A percentile compares a stretch with the other conserved stretches of the same genome.
phyloP scores from a whole-genome alignment of 2,797 vertebrate genomes.

The Fistularia tabacaria region DNA sequence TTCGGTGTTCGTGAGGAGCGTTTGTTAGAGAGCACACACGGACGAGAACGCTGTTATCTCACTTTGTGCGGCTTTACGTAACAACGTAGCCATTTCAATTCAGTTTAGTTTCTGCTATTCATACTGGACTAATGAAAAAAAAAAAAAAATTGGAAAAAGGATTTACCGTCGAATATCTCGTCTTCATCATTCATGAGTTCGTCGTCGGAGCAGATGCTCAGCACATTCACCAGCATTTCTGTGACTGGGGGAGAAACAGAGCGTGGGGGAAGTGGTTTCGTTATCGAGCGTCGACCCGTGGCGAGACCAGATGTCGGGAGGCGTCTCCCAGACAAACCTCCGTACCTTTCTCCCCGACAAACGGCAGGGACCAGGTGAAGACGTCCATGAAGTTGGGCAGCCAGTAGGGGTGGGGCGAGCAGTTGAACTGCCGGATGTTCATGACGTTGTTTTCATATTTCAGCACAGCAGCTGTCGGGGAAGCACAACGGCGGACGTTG shows the following conservation, averaged over 20 bases:
- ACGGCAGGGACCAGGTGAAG: slow-evolving; percentile 82
- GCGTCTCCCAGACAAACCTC: too few relatives aligned
- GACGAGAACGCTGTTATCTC: too few relatives aligned
- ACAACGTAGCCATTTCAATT: too few relatives aligned
- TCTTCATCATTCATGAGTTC: slow-evolving; percentile 96
- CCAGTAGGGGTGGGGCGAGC: slow-evolving; percentile 82
- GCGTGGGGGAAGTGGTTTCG: neutral
- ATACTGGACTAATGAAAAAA: too few relatives aligned
- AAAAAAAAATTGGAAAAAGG: too few relatives aligned
- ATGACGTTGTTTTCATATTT: slow-evolving; percentile 84
- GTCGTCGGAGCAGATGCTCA: slow-evolving; percentile 98
- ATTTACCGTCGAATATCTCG: slow-evolving; percentile 89
- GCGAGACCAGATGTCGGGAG: neutral
- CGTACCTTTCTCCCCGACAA: slow-evolving; percentile 80
- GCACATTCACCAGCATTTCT: slow-evolving; percentile 97
- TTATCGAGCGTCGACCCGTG: neutral
- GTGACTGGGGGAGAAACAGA: slow-evolving; percentile 78
- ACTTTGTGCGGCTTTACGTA: too few relatives aligned
- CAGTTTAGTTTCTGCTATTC: too few relatives aligned
- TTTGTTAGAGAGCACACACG: too few relatives aligned
- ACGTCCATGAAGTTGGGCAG: slow-evolving; percentile 84
- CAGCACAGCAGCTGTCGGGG: slow-evolving; percentile 78
- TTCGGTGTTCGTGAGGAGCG: too few relatives aligned
- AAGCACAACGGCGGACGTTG: slow-evolving; percentile 21
- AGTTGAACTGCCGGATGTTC: slow-evolving; percentile 84